phyloP scores from a whole-genome alignment of 2,888 invertebrate genomes.

The Aricia artaxerxes region DNA sequence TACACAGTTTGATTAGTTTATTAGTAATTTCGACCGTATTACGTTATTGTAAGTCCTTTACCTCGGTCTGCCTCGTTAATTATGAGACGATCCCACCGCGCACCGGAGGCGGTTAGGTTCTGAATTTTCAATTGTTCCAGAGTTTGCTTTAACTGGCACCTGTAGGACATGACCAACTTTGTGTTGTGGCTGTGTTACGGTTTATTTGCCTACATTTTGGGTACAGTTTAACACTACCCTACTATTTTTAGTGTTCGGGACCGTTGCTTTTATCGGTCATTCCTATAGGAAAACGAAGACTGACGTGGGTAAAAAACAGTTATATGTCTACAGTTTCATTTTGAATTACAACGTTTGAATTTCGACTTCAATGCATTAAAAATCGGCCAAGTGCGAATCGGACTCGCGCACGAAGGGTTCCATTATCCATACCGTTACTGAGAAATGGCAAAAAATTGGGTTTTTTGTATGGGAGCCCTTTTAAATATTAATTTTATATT shows the following conservation, averaged over 20 bases:
- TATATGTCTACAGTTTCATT: background rate
- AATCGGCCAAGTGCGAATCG: no score
- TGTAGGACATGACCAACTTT: constrained; percentile 1
- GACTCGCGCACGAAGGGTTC: no score
- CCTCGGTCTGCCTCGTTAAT: constrained; percentile 66
- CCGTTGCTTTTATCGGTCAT: background rate
- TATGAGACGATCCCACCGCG: constrained; percentile 61
- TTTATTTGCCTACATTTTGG: background rate
- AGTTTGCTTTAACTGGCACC: constrained; percentile 13
- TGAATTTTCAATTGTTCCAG: constrained; percentile 45
- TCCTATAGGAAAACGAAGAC: background rate
- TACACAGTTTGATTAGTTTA: constrained; percentile 21
- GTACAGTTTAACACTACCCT: background rate
- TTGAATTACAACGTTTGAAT: background rate
- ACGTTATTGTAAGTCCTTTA: constrained; percentile 49
- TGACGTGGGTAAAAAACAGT: background rate
- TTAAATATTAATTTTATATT: no score
- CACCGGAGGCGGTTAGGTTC: constrained; percentile 58
- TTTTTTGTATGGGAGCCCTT: no score
- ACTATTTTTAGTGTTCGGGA: no score
- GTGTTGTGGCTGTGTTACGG: background rate
- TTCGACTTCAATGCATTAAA: no score
- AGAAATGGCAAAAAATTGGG: no score
- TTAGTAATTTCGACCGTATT: constrained; percentile 24
- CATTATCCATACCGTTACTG: no score